phyloP scores from a whole-genome alignment of 2,113 vertebrate species.

The Orientallactaga bullata region DNA sequence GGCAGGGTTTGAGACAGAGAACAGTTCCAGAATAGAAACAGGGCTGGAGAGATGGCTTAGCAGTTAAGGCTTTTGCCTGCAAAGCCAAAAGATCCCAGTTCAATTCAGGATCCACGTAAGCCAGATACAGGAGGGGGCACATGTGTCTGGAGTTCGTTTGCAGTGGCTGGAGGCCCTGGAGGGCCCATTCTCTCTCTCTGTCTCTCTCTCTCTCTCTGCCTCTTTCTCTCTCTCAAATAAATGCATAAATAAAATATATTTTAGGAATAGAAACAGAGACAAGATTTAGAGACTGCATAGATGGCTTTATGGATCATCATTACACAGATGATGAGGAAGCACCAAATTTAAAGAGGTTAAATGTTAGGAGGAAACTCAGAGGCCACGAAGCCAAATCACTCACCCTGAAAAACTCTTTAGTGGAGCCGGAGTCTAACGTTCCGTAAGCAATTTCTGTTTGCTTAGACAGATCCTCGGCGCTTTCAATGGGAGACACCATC shows the following conservation, averaged over 20 bases:
- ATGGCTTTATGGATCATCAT: conserved; percentile 21
- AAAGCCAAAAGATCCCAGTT: too few relatives aligned
- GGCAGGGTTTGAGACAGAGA: background rate
- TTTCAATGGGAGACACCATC: conserved; percentile 99
- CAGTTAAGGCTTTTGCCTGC: too few relatives aligned
- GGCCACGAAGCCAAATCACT: conserved; percentile 81
- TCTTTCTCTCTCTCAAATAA: too few relatives aligned
- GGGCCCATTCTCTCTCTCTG: too few relatives aligned
- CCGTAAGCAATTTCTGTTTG: conserved; percentile 99
- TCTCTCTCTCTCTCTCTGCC: too few relatives aligned
- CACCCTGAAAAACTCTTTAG: conserved; percentile 99
- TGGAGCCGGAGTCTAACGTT: conserved; percentile 98
- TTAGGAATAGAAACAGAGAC: background rate
- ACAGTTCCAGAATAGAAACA: background rate
- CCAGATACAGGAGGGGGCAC: too few relatives aligned
- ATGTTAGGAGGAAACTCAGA: conserved; percentile 65
- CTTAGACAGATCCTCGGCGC: conserved; percentile 98
- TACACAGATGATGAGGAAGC: background rate
- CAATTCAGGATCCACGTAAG: too few relatives aligned
- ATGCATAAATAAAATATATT: too few relatives aligned
- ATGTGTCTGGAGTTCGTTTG: too few relatives aligned
- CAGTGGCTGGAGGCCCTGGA: too few relatives aligned
- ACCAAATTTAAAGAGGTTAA: background rate
- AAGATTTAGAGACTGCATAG: background rate
- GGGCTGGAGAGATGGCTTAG: background rate